Base-by-base conservation (phyloP, 30 jellyfish, hydroid and myxozoan genomes). In the Aurelia coerulea region DNA sequence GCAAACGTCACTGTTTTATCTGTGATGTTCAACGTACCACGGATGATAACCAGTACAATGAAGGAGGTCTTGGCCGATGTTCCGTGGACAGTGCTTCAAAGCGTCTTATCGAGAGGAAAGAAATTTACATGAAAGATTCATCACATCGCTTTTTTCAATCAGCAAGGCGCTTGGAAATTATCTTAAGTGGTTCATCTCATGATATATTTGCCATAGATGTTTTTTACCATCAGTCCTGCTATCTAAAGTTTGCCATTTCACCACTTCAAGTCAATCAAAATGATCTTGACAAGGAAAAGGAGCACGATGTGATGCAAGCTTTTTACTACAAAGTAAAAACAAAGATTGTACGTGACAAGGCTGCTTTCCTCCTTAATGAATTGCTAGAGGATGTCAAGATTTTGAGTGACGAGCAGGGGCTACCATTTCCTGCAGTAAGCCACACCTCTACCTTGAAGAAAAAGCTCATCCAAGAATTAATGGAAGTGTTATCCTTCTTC, bases 141-240 rank as follows among this genome's bases (percentile, higher is more conserved):
- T 68, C 56, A 18, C 7, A 34, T 33, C 53, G 79, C 23, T 68
- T 68, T 33, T 13, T 16, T 68, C 58, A 13, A 4, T 74, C 84
- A 33, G 75, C 84, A n/a, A 9, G 5, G 19, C 74, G 84, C 9
- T 32, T 73, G 33, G 18, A 32, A 16, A 5, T 73, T 5, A 13
- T 3, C 10, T 74, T 73, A 4, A 12, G 50, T 17, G 84, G 84
- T 5, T 46, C 37, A 73, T 9, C 33, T 4, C 84, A 73, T 73
- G 84, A 73, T 56, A 19, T 73, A 4, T 73, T 42, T 42, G 84
- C 84, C 11, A 74, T 19, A 9, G 74, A 73, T 53, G 71, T 73
- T 9, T 73, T 33, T 53, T 73, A 34, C 74, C 84, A 73, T 53
- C 35, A 73, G 15, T 73, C 84, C 9, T 73, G 84, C 33, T 73